Evolutionary conservation across 2,888 invertebrate species (phyloP), one percentile per base, ranked within the genome.

Genomic region (Nomada lathburiana): DNA sequence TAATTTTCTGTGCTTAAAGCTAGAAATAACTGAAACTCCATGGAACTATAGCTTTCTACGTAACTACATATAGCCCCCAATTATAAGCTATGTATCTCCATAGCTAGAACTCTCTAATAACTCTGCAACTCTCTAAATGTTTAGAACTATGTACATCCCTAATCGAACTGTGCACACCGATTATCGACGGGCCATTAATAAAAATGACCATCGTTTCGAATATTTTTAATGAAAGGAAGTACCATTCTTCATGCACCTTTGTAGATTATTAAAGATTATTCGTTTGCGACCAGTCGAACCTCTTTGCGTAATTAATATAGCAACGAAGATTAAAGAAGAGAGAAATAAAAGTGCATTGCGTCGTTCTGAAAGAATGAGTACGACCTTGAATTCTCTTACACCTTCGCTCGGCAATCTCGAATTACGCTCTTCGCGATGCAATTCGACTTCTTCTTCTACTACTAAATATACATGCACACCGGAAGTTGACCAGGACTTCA

Each of bases 361-460:
- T 42, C 2, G 67, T 57, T 68, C 23, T 53, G 9, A 42, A 2
- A 70, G 50, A 47, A 59, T 10, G 50, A 50, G 7, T 13, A 52
- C 47, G 20, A 60, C 36, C 29, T 70, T 60, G 60, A 70, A 60
- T 60, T 20, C 29, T 70, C 7, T 26, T 7, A n/a, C 16, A 44
- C 16, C 20, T 67, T 65, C 65, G 36, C 20, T 18, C 23, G 13
- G n/a, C 13, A 64, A 9, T 16, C 2, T 11, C 1, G 20, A 67
- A 4, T 57, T 44, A 68, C 68, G 2, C 11, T 44, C 18, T 18
- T 20, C 26, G 2, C 11, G 16, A 23, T 47, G 47, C 29, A 55
- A 42, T 18, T 9, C 10, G 18, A 47, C 23, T 23, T 36, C 5
- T 16, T 4, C 42, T 18, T 23, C 23, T 7, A 60, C 9, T 9